Evolutionary conservation across 1,140 invertebrate genomes (phyloP).

Genomic region (Pseudomyrmex pallidus): DNA sequence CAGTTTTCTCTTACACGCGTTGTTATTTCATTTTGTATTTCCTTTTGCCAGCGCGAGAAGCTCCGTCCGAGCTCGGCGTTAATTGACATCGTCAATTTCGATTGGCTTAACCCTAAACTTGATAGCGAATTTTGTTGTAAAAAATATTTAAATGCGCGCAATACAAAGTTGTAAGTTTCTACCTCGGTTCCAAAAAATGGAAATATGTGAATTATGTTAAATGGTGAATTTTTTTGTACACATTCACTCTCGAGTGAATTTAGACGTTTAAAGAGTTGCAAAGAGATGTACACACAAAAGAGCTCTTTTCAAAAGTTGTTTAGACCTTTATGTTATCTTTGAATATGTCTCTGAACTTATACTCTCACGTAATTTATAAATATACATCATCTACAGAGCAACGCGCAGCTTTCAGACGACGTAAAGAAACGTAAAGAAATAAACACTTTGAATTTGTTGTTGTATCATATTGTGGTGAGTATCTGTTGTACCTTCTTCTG

Average conservation of each 20-base stretch:
- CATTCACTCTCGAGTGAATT: too few species aligned
- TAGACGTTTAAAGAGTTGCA: too few species aligned
- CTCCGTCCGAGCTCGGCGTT: not conserved
- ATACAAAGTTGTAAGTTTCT: too few species aligned
- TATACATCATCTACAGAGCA: too few species aligned
- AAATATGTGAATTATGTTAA: not conserved
- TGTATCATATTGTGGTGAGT: not conserved
- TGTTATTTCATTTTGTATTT: slow-evolving; percentile 18
- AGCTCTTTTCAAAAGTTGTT: too few species aligned
- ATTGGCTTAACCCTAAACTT: slow-evolving; percentile 28
- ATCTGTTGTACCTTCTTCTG: not conserved
- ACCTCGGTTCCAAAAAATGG: not conserved
- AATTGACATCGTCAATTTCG: slow-evolving; percentile 9
- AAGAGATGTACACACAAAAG: too few species aligned
- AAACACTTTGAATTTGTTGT: slow-evolving; percentile 5
- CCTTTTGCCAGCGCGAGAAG: too few species aligned
- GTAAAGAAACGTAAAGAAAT: not conserved
- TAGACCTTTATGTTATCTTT: too few species aligned
- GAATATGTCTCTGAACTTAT: not conserved
- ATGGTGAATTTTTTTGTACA: too few species aligned
- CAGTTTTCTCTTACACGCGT: slow-evolving; percentile 12
- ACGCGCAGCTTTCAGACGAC: too few species aligned
- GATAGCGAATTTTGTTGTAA: not conserved
- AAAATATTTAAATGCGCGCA: too few species aligned
- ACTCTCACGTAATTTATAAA: too few species aligned